These are phyloP conservation scores for Pseudochromis fuscus DNA, from an alignment of 2,797 vertebrate genomes.

Conservation along the genomic window DNA sequence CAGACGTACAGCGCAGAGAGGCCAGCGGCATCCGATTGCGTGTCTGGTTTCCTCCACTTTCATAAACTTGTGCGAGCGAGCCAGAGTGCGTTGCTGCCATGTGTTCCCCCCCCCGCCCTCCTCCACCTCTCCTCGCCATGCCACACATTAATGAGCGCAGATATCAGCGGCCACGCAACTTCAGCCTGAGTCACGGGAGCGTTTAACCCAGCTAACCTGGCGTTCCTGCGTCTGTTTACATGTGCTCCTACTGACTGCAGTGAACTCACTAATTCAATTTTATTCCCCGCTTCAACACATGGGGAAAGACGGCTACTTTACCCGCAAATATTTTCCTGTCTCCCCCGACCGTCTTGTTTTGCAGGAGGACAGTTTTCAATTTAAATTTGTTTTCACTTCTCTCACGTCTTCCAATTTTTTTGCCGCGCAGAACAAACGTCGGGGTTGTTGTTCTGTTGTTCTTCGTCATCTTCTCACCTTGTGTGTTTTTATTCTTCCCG, in stretches of 20 bases:
- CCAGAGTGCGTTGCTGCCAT: constrained; percentile 73
- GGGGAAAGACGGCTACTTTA: constrained; percentile 65
- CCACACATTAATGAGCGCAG: constrained; percentile 74
- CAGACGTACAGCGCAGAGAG: constrained; percentile 17
- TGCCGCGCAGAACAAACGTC: constrained; percentile 41
- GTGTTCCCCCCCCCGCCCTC: constrained; percentile 74
- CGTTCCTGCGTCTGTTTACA: constrained; percentile 63
- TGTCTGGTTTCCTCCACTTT: constrained; percentile 73
- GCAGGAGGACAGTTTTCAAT: constrained; percentile 54
- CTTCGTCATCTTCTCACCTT: constrained; percentile 60
- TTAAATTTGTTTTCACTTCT: constrained; percentile 67
- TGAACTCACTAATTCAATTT: constrained; percentile 63
- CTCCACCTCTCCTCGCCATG: no score
- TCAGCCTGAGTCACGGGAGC: constrained; percentile 50
- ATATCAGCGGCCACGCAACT: constrained; percentile 60
- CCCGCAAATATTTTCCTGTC: constrained; percentile 68
- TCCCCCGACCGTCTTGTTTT: constrained; percentile 60
- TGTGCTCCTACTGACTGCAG: constrained; percentile 60
- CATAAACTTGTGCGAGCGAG: constrained; percentile 56
- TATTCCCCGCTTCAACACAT: constrained; percentile 64
- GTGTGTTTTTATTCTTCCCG: constrained; percentile 12
- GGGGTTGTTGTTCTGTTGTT: constrained; percentile 26
- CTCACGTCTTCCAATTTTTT: constrained; percentile 52
- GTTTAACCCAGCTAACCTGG: constrained; percentile 62
- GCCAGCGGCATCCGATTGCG: constrained; percentile 68